phyloP scores from a whole-genome alignment of 1,140 invertebrate species.

The Diachasmimorpha longicaudata region DNA sequence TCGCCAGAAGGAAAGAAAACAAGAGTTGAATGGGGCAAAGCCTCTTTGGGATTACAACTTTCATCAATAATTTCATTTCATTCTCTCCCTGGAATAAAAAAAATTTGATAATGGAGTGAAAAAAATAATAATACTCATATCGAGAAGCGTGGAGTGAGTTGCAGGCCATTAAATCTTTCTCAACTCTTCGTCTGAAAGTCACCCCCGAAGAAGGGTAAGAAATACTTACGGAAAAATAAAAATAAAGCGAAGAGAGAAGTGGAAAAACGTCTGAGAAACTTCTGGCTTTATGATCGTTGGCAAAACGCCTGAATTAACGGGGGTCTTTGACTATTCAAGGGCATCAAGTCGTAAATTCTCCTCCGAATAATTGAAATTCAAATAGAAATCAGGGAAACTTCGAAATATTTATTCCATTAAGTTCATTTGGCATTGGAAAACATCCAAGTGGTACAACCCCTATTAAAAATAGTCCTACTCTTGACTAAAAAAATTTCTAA shows the following conservation, averaged over 20 bases:
- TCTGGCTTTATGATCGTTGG: not conserved
- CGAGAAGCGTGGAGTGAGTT: not conserved
- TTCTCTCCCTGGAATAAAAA: not conserved
- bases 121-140: not conserved
- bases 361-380: not conserved
- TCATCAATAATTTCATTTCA: not conserved
- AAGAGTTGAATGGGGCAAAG: not conserved
- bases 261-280: not conserved
- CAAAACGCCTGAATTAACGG: not conserved
- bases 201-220: not conserved
- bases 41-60: slow-evolving; percentile 15
- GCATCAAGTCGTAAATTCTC: not conserved
- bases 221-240: not conserved
- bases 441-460: too few species aligned
- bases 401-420: too few species aligned
- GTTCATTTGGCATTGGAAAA: too few species aligned
- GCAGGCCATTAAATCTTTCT: slow-evolving; percentile 19
- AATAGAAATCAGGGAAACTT: slow-evolving; percentile 3
- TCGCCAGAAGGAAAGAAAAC: not conserved
- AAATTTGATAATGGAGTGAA: not conserved
- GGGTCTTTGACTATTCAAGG: slow-evolving; percentile 1
- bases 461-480: too few species aligned
- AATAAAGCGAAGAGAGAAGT: not conserved
- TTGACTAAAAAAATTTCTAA: too few species aligned
- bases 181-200: slow-evolving; percentile 11